Conservation (phyloP, 2,113 vertebrate genomes). For the Tauraco erythrolophus region DNA sequence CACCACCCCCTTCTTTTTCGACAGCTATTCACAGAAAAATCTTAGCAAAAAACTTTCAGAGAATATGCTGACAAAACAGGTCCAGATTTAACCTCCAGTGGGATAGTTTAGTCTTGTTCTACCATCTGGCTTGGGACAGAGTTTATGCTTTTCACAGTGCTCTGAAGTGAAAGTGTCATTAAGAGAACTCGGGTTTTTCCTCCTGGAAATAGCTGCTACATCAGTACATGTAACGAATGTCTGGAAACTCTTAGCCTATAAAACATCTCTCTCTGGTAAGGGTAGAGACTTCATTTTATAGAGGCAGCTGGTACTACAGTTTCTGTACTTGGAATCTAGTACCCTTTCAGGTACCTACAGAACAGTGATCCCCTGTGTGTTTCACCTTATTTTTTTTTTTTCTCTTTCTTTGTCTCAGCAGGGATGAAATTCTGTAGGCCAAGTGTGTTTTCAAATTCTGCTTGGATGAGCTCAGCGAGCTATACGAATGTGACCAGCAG, state of each 20-base stretch:
- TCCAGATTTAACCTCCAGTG: constrained; percentile 17
- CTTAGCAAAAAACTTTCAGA: not conserved
- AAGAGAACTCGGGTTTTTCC: rapidly evolving
- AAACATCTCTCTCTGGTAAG: not conserved
- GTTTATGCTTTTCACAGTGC: not conserved
- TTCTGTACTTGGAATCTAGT: not conserved
- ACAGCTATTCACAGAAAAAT: constrained; percentile 2
- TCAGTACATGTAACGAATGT: not conserved
- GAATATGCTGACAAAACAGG: not conserved
- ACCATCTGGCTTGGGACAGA: not conserved
- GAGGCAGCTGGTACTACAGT: not conserved
- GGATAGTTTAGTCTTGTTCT: not conserved
- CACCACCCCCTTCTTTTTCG: not conserved
- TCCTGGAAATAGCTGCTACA: not conserved
- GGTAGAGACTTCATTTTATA: not conserved
- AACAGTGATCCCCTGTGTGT: rapidly evolving
- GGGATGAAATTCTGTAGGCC: not conserved
- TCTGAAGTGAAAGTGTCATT: not conserved
- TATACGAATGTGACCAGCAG: not conserved
- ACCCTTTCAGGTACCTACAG: not conserved
- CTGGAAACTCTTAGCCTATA: not conserved
- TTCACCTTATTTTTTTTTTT: not conserved
- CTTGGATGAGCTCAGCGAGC: not conserved
- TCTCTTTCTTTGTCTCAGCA: not conserved
- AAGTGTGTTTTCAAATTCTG: not conserved